A percentile compares a stretch with the other conserved stretches of the same genome.
Conservation (phyloP, 2,888 invertebrate genomes). For the Chloroclysta siterata region DNA sequence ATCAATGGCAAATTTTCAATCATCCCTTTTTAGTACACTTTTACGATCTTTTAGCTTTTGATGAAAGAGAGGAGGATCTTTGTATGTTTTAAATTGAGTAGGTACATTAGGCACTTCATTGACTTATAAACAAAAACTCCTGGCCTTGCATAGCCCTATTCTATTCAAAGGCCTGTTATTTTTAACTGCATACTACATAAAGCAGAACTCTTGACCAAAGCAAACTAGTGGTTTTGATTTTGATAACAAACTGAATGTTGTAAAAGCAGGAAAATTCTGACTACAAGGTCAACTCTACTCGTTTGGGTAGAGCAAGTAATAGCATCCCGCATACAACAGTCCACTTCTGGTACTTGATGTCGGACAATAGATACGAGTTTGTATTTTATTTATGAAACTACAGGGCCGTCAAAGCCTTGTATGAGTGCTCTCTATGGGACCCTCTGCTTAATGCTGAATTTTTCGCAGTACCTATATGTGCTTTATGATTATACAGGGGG, state of each 20-base stretch:
- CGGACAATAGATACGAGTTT: slow-evolving; percentile 25
- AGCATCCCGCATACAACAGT: slow-evolving; percentile 27
- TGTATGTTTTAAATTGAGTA: too few relatives aligned
- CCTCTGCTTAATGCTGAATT: not conserved
- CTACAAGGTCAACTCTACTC: slow-evolving; percentile 12
- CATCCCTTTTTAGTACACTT: too few relatives aligned
- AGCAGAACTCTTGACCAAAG: not conserved
- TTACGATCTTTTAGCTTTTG: too few relatives aligned
- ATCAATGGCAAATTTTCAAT: too few relatives aligned
- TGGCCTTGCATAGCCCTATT: too few relatives aligned
- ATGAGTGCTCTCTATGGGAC: slow-evolving; percentile 6
- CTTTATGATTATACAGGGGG: not conserved
- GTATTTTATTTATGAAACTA: slow-evolving; percentile 15
- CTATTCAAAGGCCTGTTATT: too few relatives aligned
- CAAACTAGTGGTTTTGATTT: too few relatives aligned
- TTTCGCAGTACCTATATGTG: not conserved
- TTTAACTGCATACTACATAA: not conserved
- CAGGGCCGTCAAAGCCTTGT: slow-evolving; percentile 16
- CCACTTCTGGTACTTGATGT: slow-evolving; percentile 26
- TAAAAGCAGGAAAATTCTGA: not conserved
- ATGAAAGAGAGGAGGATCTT: too few relatives aligned
- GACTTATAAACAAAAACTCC: too few relatives aligned
- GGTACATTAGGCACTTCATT: too few relatives aligned
- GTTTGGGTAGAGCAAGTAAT: slow-evolving; percentile 8
- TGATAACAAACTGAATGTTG: too few relatives aligned